Evolutionary conservation across 2,888 invertebrate species (phyloP), one percentile per base, ranked within the genome.

Genomic region (Teleogryllus oceanicus): DNA sequence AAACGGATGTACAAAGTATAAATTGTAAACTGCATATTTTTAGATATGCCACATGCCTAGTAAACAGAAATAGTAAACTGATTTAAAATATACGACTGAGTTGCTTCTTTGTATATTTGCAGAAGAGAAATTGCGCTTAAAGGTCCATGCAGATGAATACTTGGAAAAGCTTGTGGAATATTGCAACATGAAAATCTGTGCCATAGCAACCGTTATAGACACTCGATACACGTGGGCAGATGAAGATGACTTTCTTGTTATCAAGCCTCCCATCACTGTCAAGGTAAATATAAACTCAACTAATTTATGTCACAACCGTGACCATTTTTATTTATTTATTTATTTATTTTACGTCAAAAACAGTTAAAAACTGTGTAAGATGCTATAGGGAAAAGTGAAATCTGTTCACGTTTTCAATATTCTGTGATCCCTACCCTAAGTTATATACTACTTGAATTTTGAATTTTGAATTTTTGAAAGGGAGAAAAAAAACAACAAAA

Each of bases 221-320:
- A 95, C 95, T 20, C 92, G 91, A 80, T 94, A 95, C 86, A 92
- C 94, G 2, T 95, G 94, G 93, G 92, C 93, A 0, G 94, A 92
- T 83, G 94, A 94, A 84, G 94, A 95, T 84, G 94, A 94, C 87
- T 94, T 94, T 88, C 92, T 94, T 86, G 90, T 95, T 11, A 87
- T 92, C 50, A 93, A 93, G 85, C 95, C 95, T 2, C 90, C 88
- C 81, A 91, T 94, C 79, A 87, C 87, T 62, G 90, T 95, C 62
- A 90, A 91, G 89, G 94, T 94, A 87, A 83, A 37, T 37, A 37
- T 37, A 5, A 37, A 37, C 37, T 8, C 37, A 37, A 37, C 37
- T 37, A 37, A 37, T 37, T 24, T 37, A 37, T 37, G 4, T 37
- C 37, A 37, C 5, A 37, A 37, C 37, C 37, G 4, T 37, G 5